Evolutionary conservation across 2,113 vertebrate species (phyloP), one percentile per base, ranked within the genome.

Genomic region (Cavia porcellus): DNA sequence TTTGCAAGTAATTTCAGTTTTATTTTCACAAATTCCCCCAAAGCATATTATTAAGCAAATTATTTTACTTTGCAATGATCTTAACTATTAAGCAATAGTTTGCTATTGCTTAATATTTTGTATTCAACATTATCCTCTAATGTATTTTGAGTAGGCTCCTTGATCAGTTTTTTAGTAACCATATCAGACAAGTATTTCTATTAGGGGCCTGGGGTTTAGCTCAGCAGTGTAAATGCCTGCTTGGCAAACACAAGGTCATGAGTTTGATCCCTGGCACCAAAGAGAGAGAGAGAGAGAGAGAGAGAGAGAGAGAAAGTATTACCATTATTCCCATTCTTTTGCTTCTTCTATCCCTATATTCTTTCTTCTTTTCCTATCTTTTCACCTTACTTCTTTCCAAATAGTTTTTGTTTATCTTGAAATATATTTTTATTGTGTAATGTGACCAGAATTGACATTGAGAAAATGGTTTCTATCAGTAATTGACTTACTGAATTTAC

Each of bases 391-490:
- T 94, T 92, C 50, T 81, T 93, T 50, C 15, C 11, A 86, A 42
- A 75, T 30, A 50, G 86, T 87, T 87, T 94, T 95, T 94, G 19
- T 93, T 84, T 84, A 75, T 95, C 61, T 92, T 93, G 28, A 52
- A 95, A 94, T 80, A 95, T 80, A 59, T 86, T 90, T 86, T 92
- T 89, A 52, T 83, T 92, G 6, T 55, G n/a, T 94, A 24, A 74
- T 80, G 10, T 77, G 25, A 1, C 57, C 88, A 61, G 62, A 93
- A 86, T 45, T 95, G 20, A 19, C 52, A 77, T 64, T 64, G 15
- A 81, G 45, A 94, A 95, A 95, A 95, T 93, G 42, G 12, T 96
- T 95, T 88, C 38, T 91, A 80, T 75, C 42, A 86, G 42, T 86
- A 95, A 95, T 75, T 92, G 47, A 38, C 12, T 86, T 95, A 24